phyloP scores from a whole-genome alignment of 2,113 vertebrate species.

The cattle (Bos taurus) region ARS-UCD2.0 NC_037340.1:42409001-42409500 shows the following conservation, averaged over 20 bases:
- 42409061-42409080: not conserved
- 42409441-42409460: not conserved
- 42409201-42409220: not conserved
- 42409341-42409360: not conserved
- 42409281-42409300: not conserved
- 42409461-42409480: not conserved
- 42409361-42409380: not conserved
- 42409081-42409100: not conserved
- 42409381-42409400: not conserved
- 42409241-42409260: not conserved
- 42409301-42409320: not conserved
- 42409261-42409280: not conserved
- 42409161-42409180: not conserved
- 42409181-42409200: not conserved
- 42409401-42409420: not conserved
- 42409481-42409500: not conserved
- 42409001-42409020: not conserved
- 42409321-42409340: not conserved
- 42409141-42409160: not conserved
- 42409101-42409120: not conserved
- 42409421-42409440: no score
- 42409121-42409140: not conserved
- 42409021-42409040: not conserved
- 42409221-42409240: not conserved
- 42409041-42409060: not conserved